Conservation (phyloP, 2,113 vertebrate species). For the Cebidichthys violaceus region DNA sequence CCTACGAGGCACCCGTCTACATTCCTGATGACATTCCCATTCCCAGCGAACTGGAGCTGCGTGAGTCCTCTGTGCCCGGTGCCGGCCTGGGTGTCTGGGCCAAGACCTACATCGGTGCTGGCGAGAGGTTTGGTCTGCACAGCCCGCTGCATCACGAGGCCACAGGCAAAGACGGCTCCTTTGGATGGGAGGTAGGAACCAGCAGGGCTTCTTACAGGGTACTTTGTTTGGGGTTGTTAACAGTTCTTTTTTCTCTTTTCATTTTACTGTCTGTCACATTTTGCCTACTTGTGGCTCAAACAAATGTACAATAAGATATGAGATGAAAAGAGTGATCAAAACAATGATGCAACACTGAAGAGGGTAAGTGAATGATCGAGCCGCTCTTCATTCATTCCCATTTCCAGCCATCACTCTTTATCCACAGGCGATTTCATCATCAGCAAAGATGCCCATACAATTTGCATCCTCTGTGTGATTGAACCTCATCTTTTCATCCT, state of each 20-base stretch:
- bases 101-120: conserved; percentile 89
- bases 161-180: conserved; percentile 90
- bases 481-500: conserved; percentile 59
- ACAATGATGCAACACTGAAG: conserved; percentile 8
- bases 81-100: conserved; percentile 97
- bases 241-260: neutral
- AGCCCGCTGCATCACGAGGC: conserved; percentile 85
- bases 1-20: conserved; percentile 98
- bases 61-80: conserved; percentile 96
- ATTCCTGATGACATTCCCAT: conserved; percentile 99
- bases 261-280: conserved; percentile 8
- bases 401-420: conserved; percentile 46
- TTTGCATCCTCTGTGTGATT: conserved; percentile 65
- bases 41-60: conserved; percentile 95
- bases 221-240: conserved; percentile 8
- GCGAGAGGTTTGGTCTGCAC: conserved; percentile 93
- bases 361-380: conserved; percentile 55
- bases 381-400: conserved; percentile 30
- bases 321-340: conserved; percentile 12
- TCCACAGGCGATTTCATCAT: conserved; percentile 53
- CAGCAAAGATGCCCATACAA: conserved; percentile 43
- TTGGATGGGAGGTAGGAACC: conserved; percentile 96
- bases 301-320: neutral
- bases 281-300: neutral
- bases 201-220: neutral